These are phyloP conservation scores for Folsomia candida DNA, from an alignment of 2,888 invertebrate species.

Conservation along the genomic window DNA sequence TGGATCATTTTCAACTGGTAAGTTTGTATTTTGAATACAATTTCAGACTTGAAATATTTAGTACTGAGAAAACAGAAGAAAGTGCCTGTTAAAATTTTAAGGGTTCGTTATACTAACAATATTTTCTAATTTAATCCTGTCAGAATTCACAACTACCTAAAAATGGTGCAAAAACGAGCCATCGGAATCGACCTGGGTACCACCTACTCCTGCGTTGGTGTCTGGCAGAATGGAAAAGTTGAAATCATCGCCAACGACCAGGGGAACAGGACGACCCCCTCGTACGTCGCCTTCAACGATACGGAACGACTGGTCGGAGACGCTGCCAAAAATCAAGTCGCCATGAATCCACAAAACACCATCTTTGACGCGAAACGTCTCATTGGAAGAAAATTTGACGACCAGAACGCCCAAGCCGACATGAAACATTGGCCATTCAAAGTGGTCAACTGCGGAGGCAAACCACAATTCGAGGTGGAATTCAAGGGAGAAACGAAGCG, in stretches of 20 bases:
- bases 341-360: slow-evolving; percentile 72
- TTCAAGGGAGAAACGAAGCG: slow-evolving; percentile 64
- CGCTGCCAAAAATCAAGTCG: slow-evolving; percentile 79
- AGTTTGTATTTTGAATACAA: too few relatives aligned
- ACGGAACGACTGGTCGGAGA: slow-evolving; percentile 80
- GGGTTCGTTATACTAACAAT: too few relatives aligned
- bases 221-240: slow-evolving; percentile 77
- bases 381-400: slow-evolving; percentile 86
- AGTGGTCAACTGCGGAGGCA: slow-evolving; percentile 58
- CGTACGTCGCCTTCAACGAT: slow-evolving; percentile 82
- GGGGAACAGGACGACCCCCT: slow-evolving; percentile 77
- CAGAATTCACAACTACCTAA: too few relatives aligned
- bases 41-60: too few relatives aligned
- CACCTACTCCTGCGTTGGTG: slow-evolving; percentile 77
- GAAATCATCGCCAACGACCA: slow-evolving; percentile 81
- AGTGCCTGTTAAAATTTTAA: too few relatives aligned
- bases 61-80: too few relatives aligned
- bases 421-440: slow-evolving; percentile 94
- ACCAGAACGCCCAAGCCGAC: slow-evolving; percentile 82
- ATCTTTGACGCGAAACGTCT: slow-evolving; percentile 58
- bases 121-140: too few relatives aligned
- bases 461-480: slow-evolving; percentile 40
- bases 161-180: too few relatives aligned
- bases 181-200: slow-evolving; percentile 83
- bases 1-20: too few relatives aligned